phyloP scores from a whole-genome alignment of 2,797 vertebrate species.

The Clarias laeviceps region DNA sequence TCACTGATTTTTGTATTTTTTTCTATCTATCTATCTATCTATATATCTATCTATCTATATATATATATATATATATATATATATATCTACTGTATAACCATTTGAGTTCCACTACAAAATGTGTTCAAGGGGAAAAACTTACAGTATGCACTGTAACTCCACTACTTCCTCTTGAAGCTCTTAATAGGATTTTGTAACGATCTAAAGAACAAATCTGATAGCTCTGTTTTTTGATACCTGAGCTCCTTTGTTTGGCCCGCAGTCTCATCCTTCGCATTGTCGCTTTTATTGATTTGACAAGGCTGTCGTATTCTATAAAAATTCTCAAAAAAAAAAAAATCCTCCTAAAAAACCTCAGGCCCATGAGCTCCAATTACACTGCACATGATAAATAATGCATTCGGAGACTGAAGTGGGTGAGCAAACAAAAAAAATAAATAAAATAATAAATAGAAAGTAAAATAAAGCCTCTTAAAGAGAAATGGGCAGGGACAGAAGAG shows the following conservation, averaged over 20 bases:
- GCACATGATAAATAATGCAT: slow-evolving; percentile 55
- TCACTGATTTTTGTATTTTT: neutral
- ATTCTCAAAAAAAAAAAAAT: slow-evolving; percentile 43
- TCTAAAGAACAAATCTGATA: slow-evolving; percentile 39
- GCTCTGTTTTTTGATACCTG: slow-evolving; percentile 29
- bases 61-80: no score
- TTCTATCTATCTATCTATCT: no score
- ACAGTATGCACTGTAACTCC: slow-evolving; percentile 20
- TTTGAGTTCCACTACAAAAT: neutral
- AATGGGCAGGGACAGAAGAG: slow-evolving; percentile 28
- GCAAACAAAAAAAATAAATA: slow-evolving; percentile 1
- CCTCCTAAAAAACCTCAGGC: neutral
- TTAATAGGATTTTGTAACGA: slow-evolving; percentile 35
- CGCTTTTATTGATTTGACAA: slow-evolving; percentile 60
- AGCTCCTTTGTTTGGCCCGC: slow-evolving; percentile 45
- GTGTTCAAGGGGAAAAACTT: neutral
- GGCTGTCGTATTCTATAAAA: slow-evolving; percentile 60
- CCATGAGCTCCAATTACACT: slow-evolving; percentile 47
- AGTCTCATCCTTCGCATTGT: slow-evolving; percentile 44
- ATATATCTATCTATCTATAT: no score
- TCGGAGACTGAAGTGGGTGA: slow-evolving; percentile 42
- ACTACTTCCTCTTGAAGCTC: neutral
- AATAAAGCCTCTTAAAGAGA: slow-evolving; percentile 46
- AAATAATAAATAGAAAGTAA: neutral
- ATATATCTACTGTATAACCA: no score